Evolutionary conservation across 2,888 invertebrate species (phyloP), one percentile per base, ranked within the genome.

Genomic region (Megamerina dolium): DNA sequence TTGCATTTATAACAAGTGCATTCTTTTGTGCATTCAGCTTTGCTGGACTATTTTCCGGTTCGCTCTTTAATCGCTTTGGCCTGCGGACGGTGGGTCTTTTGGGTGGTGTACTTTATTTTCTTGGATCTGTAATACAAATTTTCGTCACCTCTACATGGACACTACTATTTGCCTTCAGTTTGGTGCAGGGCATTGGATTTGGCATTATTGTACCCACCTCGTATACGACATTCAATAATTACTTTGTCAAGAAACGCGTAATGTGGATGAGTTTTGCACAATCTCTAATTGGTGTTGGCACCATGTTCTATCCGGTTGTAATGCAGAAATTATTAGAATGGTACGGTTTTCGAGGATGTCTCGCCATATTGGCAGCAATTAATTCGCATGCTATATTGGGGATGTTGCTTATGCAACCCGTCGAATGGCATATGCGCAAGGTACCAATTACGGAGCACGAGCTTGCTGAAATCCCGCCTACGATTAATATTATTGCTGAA

Each of bases 221-320:
- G 34, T 83, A 82, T 52, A 82, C 85, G 2, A 80, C 82, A 5
- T 83, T 87, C 56, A 86, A 87, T 56, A 77, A 80, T 49, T 87
- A 85, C 57, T 87, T 87, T 57, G 78, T 81, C 0, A 77, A 78
- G 56, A 81, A 77, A 57, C 74, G 85, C 5, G 80, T 82, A 0
- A 75, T 82, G 40, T 81, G 85, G 74, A 86, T 85, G 83, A 81
- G 83, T 43, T 75, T 81, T 10, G 78, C 83, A n/a, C 87, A 87
- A 64, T 78, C 82, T 0, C 68, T 83, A 50, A 80, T 85, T 54
- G 83, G 82, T 8, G 62, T 82, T 31, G 81, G 81, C 0, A 78
- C 79, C 6, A 86, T 86, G 58, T 73, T 79, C 0, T 83, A 81
- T 60, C 86, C 87, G 0, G 75, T 80, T 43, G 59, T 80, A 3